A percentile compares a stretch with the other conserved stretches of the same genome.
Evolutionary conservation across 2,888 invertebrate species (phyloP).

Genomic region (Tetropium fuscum): DNA sequence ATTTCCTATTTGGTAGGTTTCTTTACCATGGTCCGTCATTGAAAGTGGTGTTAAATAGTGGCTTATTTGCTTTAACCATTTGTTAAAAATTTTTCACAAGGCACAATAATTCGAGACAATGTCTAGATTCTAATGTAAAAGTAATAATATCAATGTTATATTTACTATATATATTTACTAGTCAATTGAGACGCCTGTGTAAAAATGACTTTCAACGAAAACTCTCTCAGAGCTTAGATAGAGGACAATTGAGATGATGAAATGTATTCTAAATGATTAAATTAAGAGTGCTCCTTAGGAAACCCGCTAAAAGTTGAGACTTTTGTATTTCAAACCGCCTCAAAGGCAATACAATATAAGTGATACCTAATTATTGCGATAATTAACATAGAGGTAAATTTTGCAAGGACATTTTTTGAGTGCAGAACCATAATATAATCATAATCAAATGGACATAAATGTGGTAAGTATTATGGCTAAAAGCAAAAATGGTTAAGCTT

Average conservation of each 20-base stretch:
- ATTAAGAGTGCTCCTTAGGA: constrained; percentile 1
- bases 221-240: constrained; percentile 30
- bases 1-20: constrained; percentile 1
- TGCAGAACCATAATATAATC: too few relatives aligned
- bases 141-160: constrained; percentile 56
- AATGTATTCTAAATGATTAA: constrained; percentile 20
- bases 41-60: constrained; percentile 33
- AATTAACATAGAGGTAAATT: too few relatives aligned
- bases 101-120: constrained; percentile 67
- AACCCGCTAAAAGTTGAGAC: constrained; percentile 12
- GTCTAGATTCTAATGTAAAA: constrained; percentile 61
- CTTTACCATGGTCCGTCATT: constrained; percentile 11
- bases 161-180: constrained; percentile 59
- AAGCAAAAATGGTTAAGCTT: too few relatives aligned
- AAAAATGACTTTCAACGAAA: constrained; percentile 37
- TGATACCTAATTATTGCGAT: too few relatives aligned
- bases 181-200: constrained; percentile 62
- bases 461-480: too few relatives aligned
- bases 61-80: constrained; percentile 53
- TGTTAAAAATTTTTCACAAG: constrained; percentile 59
- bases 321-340: too few relatives aligned
- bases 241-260: constrained; percentile 12
- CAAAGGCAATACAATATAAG: constrained; percentile 1
- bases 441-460: too few relatives aligned
- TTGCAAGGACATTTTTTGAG: too few relatives aligned